Evolutionary conservation across 2,888 invertebrate genomes (phyloP).

Genomic region (Stramonita haemastoma): DNA sequence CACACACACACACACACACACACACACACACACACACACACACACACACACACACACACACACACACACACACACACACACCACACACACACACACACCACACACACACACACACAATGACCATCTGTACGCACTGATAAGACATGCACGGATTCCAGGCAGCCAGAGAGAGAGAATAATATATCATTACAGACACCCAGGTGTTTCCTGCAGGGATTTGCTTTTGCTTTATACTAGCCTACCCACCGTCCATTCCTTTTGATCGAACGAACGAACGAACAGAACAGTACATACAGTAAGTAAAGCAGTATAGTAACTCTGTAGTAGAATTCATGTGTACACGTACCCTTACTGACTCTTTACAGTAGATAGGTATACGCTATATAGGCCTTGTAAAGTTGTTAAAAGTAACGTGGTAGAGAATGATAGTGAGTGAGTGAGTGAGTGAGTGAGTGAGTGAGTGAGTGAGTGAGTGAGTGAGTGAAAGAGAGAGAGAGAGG

Average conservation of each 20-base stretch:
- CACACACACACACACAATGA: background rate
- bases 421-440: no score
- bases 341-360: no score
- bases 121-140: constrained; percentile 4
- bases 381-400: no score
- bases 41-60: background rate
- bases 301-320: no score
- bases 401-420: no score
- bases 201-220: background rate
- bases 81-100: constrained; percentile 18
- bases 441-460: no score
- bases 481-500: background rate
- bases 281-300: no score
- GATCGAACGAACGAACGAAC: no score
- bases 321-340: no score
- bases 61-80: constrained; percentile 3
- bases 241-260: no score
- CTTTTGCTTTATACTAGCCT: background rate
- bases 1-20: no score
- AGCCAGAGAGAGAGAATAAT: background rate
- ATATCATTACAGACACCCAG: background rate
- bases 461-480: background rate
- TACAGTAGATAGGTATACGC: no score
- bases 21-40: background rate
- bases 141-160: background rate